A percentile compares a stretch with the other conserved stretches of the same genome.
phyloP scores from a whole-genome alignment of 2,888 invertebrate genomes.

The Pharmacophagus antenor region DNA sequence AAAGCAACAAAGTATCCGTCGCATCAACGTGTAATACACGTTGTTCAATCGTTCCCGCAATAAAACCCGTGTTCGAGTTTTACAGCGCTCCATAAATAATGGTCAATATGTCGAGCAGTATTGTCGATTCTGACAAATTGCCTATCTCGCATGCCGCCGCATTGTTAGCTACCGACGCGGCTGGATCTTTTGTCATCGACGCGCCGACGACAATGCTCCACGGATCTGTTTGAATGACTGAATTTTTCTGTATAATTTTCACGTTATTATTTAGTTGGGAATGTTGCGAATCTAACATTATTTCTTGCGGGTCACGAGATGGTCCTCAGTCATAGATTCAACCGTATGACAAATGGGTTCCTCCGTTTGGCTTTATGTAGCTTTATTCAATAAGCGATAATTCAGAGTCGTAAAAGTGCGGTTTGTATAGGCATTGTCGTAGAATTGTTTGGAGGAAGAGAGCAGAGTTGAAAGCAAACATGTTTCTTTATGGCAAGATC shows the following conservation, averaged over 20 bases:
- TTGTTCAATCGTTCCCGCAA: conserved; percentile 73
- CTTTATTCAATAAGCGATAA: conserved; percentile 50
- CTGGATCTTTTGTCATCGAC: conserved; percentile 59
- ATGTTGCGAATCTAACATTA: conserved; percentile 70
- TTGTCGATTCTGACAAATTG: conserved; percentile 80
- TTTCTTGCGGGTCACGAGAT: conserved; percentile 58
- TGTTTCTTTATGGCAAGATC: conserved; percentile 36
- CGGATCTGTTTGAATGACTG: conserved; percentile 60
- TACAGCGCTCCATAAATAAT: conserved; percentile 77
- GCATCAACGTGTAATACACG: conserved; percentile 72
- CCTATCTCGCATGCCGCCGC: conserved; percentile 68
- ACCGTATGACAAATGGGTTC: conserved; percentile 67
- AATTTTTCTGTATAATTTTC: conserved; percentile 76
- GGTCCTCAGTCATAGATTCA: conserved; percentile 53
- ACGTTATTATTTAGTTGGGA: conserved; percentile 54
- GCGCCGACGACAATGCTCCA: conserved; percentile 57
- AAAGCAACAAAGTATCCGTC: conserved; percentile 63
- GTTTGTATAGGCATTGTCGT: conserved; percentile 53
- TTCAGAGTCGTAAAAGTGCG: conserved; percentile 51
- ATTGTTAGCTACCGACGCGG: conserved; percentile 68
- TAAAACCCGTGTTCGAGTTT: conserved; percentile 68
- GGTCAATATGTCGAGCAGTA: conserved; percentile 76
- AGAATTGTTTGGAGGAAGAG: conserved; percentile 44
- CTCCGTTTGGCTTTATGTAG: conserved; percentile 55
- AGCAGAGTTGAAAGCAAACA: conserved; percentile 57